Percentiles rank a stretch among this genome's conserved stretches.
These are phyloP conservation scores for Myopa tessellatipennis DNA, from an alignment of 2,888 invertebrate genomes.

Conservation along the genomic window DNA sequence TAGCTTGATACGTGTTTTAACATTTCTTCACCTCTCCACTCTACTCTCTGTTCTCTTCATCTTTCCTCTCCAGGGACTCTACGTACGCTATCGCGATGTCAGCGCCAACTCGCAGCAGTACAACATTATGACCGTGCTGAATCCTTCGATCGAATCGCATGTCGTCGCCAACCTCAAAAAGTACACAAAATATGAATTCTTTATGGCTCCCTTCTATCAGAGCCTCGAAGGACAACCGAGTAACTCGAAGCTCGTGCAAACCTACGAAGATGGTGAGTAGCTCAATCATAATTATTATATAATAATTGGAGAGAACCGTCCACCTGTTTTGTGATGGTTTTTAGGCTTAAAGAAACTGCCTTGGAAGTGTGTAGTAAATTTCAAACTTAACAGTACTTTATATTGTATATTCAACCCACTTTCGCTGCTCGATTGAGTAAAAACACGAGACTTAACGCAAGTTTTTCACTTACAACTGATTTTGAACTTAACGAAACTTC, in stretches of 20 bases:
- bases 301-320: not conserved
- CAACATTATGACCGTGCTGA: constrained; percentile 75
- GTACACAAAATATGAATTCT: constrained; percentile 87
- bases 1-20: too few species aligned
- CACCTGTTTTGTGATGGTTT: too few species aligned
- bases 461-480: too few species aligned
- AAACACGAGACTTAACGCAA: too few species aligned
- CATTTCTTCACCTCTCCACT: not conserved
- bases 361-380: too few species aligned
- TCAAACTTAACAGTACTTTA: too few species aligned
- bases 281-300: not conserved
- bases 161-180: constrained; percentile 79
- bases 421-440: too few species aligned
- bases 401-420: too few species aligned
- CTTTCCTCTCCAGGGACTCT: constrained; percentile 71
- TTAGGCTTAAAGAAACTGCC: too few species aligned
- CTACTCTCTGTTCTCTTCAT: not conserved
- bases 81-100: constrained; percentile 75
- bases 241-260: constrained; percentile 86
- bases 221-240: constrained; percentile 93
- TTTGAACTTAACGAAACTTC: not conserved
- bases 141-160: constrained; percentile 74
- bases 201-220: constrained; percentile 86
- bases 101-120: constrained; percentile 74
- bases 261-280: constrained; percentile 83